Evolutionary conservation across 2,113 vertebrate species (phyloP), one percentile per base, ranked within the genome.

Genomic region (Orycteropus afer): DNA sequence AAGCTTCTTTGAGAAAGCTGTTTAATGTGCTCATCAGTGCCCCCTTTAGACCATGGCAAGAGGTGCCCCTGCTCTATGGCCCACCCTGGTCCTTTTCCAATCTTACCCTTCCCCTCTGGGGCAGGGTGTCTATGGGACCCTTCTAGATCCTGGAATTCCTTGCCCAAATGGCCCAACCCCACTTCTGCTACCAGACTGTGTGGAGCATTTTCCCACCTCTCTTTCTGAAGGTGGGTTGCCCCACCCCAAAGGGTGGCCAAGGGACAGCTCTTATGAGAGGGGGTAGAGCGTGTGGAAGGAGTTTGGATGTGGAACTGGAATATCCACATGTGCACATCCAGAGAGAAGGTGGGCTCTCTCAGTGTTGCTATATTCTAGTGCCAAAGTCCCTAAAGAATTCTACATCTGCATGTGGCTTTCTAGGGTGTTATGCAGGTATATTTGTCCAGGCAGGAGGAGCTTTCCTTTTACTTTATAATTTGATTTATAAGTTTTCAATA

Each of bases 401-500:
- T 91, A 10, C 23, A 4, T 94, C 40, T 40, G 29, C 73, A 57
- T 37, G 10, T 67, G 73, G 29, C 2, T 40, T 93, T 87, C 74
- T 13, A n/a, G 40, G 15, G 90, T 76, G 37, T 74, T 37, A 10
- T 49, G 2, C 2, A 27, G 22, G 23, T 61, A 1, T 67, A 67
- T 81, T 91, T 94, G 40, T 85, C n/a, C 59, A 80, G 57, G 34
- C 47, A 73, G 53, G 63, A 57, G 73, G 40, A 65, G n/a, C n/a
- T n/a, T n/a, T n/a, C n/a, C n/a, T n/a, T n/a, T n/a, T n/a, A n/a
- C n/a, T n/a, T n/a, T n/a, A n/a, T n/a, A n/a, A n/a, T n/a, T n/a
- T n/a, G n/a, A n/a, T n/a, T n/a, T n/a, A n/a, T 59, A 95, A n/a
- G n/a, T 93, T 73, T n/a, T 42, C 71, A 85, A 42, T 83, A 86